A percentile compares a stretch with the other conserved stretches of the same genome.
Evolutionary conservation across 2,113 vertebrate species (phyloP).

Genomic region (Vimba vimba): DNA sequence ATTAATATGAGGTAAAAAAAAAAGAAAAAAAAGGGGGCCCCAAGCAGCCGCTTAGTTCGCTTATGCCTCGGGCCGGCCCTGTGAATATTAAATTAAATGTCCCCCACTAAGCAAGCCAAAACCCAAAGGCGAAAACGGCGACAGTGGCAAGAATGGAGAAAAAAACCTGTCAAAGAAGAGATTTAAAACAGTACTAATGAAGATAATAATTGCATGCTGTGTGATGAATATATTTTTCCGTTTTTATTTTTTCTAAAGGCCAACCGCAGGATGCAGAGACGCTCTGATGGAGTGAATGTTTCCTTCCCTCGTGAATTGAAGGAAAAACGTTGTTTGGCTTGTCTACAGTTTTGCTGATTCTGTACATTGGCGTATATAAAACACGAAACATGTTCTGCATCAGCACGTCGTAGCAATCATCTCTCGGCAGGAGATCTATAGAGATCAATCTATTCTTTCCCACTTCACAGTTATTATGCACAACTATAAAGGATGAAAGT

Average conservation of each 20-base stretch:
- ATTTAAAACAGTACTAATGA: neutral
- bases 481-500: neutral
- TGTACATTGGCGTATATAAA: neutral
- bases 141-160: no score
- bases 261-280: neutral
- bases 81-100: no score
- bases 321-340: neutral
- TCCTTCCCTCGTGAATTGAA: neutral
- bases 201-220: neutral
- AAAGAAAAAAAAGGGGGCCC: no score
- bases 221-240: neutral
- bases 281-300: neutral
- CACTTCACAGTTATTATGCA: slow-evolving; percentile 1
- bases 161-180: neutral
- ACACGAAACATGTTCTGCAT: neutral
- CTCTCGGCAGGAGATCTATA: neutral
- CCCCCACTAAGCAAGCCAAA: no score
- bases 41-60: no score
- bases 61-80: no score
- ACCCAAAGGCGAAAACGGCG: no score
- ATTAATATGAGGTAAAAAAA: no score
- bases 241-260: neutral
- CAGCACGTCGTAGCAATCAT: neutral
- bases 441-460: slow-evolving; percentile 10
- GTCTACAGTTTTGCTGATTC: neutral